A percentile compares a stretch with the other conserved stretches of the same genome.
Conservation (phyloP, 2,113 vertebrate species). For the Sorex fumeus region DNA sequence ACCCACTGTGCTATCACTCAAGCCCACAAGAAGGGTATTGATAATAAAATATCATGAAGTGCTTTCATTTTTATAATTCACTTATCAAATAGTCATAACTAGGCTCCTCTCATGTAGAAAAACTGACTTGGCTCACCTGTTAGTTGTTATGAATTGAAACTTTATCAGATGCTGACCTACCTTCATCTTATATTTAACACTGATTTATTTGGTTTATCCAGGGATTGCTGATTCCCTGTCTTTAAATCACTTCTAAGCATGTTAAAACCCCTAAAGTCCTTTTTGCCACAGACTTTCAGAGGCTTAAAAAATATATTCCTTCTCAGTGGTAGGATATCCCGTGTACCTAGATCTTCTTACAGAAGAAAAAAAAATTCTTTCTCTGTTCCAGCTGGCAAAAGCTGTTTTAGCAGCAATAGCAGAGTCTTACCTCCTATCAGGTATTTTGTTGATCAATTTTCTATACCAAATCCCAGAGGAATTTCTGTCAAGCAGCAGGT, state of each 20-base stretch:
- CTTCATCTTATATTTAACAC: constrained; percentile 5
- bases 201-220: constrained; percentile 3
- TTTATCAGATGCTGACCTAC: constrained; percentile 5
- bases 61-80: constrained; percentile 37
- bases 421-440: background rate
- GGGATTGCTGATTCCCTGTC: background rate
- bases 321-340: background rate
- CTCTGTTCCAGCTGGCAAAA: constrained; percentile 14
- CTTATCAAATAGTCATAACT: constrained; percentile 9
- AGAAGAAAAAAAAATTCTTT: constrained; percentile 34
- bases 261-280: background rate
- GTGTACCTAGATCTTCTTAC: background rate
- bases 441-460: constrained; percentile 39
- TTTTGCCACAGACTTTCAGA: background rate
- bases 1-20: too few species aligned
- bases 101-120: constrained; percentile 10
- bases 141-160: background rate
- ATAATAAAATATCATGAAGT: constrained; percentile 33
- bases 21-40: background rate
- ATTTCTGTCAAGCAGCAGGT: background rate
- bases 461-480: background rate
- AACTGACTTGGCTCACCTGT: background rate
- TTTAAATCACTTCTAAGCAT: background rate
- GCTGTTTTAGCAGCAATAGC: background rate
- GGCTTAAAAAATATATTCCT: background rate